phyloP scores from a whole-genome alignment of 2,888 invertebrate genomes.

The Tenodera sinensis region DNA sequence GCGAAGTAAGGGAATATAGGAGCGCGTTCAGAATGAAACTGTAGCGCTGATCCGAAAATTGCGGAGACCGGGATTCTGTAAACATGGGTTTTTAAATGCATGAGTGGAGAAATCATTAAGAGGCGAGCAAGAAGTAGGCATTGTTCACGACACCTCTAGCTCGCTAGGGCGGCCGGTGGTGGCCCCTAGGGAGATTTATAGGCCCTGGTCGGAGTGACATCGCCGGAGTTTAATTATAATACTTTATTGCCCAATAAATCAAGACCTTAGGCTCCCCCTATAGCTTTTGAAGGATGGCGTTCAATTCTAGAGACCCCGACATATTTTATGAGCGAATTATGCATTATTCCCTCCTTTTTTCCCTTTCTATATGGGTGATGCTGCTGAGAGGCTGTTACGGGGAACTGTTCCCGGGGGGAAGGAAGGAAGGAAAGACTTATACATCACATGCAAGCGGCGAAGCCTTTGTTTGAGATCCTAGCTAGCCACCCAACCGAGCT shows the following conservation, averaged over 20 bases:
- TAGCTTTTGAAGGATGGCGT: constrained; percentile 58
- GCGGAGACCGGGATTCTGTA: not conserved
- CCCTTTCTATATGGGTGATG: constrained; percentile 27
- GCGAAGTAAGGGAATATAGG: not conserved
- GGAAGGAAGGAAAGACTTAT: constrained; percentile 22
- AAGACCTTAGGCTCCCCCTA: constrained; percentile 40
- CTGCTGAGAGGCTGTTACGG: constrained; percentile 39
- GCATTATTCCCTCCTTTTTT: constrained; percentile 35
- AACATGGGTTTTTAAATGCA: not conserved
- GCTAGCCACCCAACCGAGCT: not conserved
- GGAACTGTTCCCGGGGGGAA: constrained; percentile 37
- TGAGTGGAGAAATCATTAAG: not conserved
- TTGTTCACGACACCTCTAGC: not conserved
- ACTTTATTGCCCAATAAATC: constrained; percentile 77
- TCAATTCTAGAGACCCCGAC: constrained; percentile 62
- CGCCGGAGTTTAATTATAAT: constrained; percentile 65
- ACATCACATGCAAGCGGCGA: not conserved
- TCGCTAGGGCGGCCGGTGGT: not conserved
- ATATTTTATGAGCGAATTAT: constrained; percentile 70
- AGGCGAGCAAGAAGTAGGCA: not conserved
- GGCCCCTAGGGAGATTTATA: constrained; percentile 43
- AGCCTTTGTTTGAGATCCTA: constrained; percentile 1
- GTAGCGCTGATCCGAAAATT: not conserved
- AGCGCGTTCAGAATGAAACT: not conserved
- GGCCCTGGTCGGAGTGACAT: constrained; percentile 45